Conservation (phyloP, 2,888 invertebrate species). For the Malthinus flaveolus region DNA sequence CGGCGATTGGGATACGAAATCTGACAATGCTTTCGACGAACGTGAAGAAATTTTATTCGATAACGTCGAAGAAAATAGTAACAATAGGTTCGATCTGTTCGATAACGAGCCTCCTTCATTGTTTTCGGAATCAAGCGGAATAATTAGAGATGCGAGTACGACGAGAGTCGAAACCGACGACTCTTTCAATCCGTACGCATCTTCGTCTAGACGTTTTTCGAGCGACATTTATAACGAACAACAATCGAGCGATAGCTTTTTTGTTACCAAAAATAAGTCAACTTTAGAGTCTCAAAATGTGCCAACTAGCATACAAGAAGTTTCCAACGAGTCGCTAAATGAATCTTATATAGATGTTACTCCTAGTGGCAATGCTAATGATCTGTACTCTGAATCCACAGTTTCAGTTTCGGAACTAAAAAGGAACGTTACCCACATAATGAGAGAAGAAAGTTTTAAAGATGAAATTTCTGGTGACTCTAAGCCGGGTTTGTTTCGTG, state of each 20-base stretch:
- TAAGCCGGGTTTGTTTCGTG: too few species aligned
- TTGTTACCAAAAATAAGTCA: constrained; percentile 37
- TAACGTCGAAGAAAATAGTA: constrained; percentile 20
- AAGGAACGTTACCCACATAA: too few species aligned
- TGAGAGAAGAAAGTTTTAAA: too few species aligned
- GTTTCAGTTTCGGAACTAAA: too few species aligned
- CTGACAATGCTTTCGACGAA: constrained; percentile 42
- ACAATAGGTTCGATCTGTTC: constrained; percentile 39
- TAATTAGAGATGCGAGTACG: constrained; percentile 37
- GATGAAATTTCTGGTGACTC: too few species aligned
- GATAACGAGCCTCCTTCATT: constrained; percentile 47
- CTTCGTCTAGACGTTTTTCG: constrained; percentile 41
- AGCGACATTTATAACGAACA: constrained; percentile 43
- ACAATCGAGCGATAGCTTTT: constrained; percentile 42
- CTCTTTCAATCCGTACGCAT: constrained; percentile 41
- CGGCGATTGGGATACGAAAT: constrained; percentile 44
- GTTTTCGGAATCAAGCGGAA: constrained; percentile 41
- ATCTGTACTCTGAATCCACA: constrained; percentile 19
- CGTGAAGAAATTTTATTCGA: constrained; percentile 31
- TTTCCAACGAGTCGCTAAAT: constrained; percentile 9
- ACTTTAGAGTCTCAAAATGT: constrained; percentile 21
- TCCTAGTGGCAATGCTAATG: constrained; percentile 36
- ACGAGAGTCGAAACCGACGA: constrained; percentile 34
- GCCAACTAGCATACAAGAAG: constrained; percentile 35
- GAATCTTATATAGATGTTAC: constrained; percentile 35